Base-by-base conservation (phyloP, 2,888 invertebrate species). In the Patella depressa region DNA sequence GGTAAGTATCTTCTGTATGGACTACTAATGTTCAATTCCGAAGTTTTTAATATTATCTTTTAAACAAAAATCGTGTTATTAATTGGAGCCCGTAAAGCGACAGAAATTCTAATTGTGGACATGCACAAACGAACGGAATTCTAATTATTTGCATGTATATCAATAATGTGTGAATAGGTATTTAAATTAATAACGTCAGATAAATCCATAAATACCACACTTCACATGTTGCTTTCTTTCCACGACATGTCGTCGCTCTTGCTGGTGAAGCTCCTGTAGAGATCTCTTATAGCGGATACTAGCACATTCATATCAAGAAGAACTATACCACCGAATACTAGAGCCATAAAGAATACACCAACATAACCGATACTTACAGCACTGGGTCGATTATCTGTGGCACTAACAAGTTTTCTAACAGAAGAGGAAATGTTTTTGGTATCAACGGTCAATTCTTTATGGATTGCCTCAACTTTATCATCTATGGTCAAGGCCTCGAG, bases 391-490 rank as follows among this genome's bases (percentile, higher is more conserved):
- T 71, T 55, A 59, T 81, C 80, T 54, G 75, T 75, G 5, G 59
- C 75, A 55, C 79, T 77, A 24, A 70, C 72, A 45, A 77, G 74
- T 71, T 79, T 79, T 3, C 79, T 74, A 11, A 74, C 70, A 2
- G 77, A 72, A 53, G 74, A 72, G 72, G 79, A 79, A 15, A 77
- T 79, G 77, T 79, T 79, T 17, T 75, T 34, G 0, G 73, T 70
- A 77, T 78, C 74, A 53, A 79, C 75, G n/a, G 74, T 54, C 59
- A 79, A 55, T 54, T 76, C 79, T 75, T 78, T 59, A 3, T 74
- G 74, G 29, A 79, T 77, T 53, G 69, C 54, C 9, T 79, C 74
- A 14, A 80, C 80, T 73, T 82, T 82, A 17, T 79, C 80, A 17
- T 80, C 79, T 3, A 78, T 72, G 53, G 82, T 72, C 14, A 79